These are phyloP conservation scores for Hymenopus coronatus DNA, from an alignment of 2,888 invertebrate genomes.

Conservation along the genomic window DNA sequence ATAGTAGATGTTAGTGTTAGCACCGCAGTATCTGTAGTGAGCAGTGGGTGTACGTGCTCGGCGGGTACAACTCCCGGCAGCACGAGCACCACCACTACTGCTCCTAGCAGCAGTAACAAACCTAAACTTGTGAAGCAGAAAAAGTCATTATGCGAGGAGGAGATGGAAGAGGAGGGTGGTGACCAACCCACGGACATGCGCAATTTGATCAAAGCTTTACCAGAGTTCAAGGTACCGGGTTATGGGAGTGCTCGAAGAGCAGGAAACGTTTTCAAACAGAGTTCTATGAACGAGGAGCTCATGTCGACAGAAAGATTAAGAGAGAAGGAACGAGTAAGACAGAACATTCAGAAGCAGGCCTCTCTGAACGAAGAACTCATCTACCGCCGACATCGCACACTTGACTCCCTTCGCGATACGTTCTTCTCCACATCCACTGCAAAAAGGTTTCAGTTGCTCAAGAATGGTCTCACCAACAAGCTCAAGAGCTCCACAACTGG, in stretches of 20 bases:
- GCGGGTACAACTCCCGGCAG: constrained; percentile 11
- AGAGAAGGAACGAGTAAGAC: constrained; percentile 77
- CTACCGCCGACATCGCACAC: constrained; percentile 59
- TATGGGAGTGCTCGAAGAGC: constrained; percentile 39
- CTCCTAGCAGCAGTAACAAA: constrained; percentile 41
- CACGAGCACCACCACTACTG: constrained; percentile 20
- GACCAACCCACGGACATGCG: constrained; percentile 70
- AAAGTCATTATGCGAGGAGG: constrained; percentile 75
- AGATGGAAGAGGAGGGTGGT: constrained; percentile 43
- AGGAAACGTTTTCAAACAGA: constrained; percentile 72
- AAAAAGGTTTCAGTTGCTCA: constrained; percentile 73
- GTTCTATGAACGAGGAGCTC: constrained; percentile 83
- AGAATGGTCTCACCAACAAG: constrained; percentile 78
- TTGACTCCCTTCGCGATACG: constrained; percentile 69
- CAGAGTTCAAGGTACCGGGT: constrained; percentile 40
- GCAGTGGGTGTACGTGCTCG: not conserved
- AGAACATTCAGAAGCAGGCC: constrained; percentile 85
- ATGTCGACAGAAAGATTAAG: constrained; percentile 82
- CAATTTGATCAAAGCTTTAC: constrained; percentile 60
- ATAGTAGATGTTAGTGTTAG: not conserved
- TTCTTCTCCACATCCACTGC: constrained; percentile 70
- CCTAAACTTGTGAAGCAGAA: constrained; percentile 84
- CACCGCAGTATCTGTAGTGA: not conserved
- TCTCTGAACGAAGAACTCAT: constrained; percentile 85
- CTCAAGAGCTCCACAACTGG: constrained; percentile 80